phyloP scores from a whole-genome alignment of 1,140 invertebrate species.

The Drepana arcuata region DNA sequence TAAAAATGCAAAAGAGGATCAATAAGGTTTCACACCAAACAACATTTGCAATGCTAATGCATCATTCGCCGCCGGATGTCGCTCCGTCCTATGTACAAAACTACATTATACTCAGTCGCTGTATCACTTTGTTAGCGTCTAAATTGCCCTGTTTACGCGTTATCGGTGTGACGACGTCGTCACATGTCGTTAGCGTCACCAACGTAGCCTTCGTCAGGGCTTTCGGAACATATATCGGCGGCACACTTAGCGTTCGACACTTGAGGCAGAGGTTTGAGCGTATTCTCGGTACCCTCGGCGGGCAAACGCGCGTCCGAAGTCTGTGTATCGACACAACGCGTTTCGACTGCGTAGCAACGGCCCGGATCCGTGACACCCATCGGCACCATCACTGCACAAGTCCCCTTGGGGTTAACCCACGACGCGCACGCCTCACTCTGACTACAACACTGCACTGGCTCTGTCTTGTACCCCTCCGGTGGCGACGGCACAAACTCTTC shows the following conservation, averaged over 20 bases:
- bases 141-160: conserved; percentile 54
- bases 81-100: conserved; percentile 57
- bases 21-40: no score
- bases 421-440: conserved; percentile 41
- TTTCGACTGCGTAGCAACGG: conserved; percentile 55
- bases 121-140: conserved; percentile 61
- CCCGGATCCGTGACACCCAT: conserved; percentile 47
- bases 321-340: conserved; percentile 73
- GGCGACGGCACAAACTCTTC: conserved; percentile 80
- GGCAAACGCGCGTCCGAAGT: conserved; percentile 64
- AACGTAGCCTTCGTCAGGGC: conserved; percentile 90
- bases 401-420: conserved; percentile 57
- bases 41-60: no score
- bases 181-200: conserved; percentile 80
- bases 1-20: no score
- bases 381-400: conserved; percentile 58
- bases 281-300: conserved; percentile 43
- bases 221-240: conserved; percentile 81
- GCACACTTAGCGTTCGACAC: conserved; percentile 62
- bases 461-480: conserved; percentile 77
- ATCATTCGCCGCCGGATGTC: no score
- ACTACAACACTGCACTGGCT: conserved; percentile 52
- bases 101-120: conserved; percentile 66
- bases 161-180: conserved; percentile 73
- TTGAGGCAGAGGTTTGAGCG: conserved; percentile 57